phyloP scores from a whole-genome alignment of 2,888 invertebrate species.

The Amphipyra tragopoginis region DNA sequence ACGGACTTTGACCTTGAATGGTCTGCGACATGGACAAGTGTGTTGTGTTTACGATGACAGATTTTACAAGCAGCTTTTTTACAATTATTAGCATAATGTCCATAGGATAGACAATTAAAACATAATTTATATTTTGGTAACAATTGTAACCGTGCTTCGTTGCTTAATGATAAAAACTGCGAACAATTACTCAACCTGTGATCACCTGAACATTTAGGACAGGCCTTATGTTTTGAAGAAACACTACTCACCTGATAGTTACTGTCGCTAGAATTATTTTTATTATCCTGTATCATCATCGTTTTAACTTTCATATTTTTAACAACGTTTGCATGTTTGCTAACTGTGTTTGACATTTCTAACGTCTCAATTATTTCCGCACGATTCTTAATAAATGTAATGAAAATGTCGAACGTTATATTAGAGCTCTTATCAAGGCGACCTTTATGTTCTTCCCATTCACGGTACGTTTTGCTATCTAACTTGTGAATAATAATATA shows the following conservation, averaged over 20 bases:
- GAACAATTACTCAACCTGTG: background rate
- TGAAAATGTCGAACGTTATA: constrained; percentile 24
- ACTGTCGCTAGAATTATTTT: no score
- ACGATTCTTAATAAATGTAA: background rate
- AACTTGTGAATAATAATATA: background rate
- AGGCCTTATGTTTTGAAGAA: background rate
- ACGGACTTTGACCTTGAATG: background rate
- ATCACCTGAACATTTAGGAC: background rate
- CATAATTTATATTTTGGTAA: constrained; percentile 26
- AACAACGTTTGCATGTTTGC: no score
- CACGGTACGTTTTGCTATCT: constrained; percentile 6
- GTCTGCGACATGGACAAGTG: constrained; percentile 17
- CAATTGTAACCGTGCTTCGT: background rate
- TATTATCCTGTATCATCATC: no score
- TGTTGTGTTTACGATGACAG: constrained; percentile 32
- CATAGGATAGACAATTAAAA: constrained; percentile 46
- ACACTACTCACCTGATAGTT: no score
- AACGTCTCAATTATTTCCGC: background rate
- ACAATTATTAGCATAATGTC: constrained; percentile 47
- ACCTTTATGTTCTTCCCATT: constrained; percentile 9
- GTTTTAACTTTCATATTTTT: no score
- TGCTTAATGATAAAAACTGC: background rate
- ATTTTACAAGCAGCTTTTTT: constrained; percentile 32
- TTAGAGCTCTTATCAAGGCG: constrained; percentile 7
- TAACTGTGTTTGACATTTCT: background rate